phyloP scores from a whole-genome alignment of 2,113 vertebrate genomes.

The Lasiurus cinereus region DNA sequence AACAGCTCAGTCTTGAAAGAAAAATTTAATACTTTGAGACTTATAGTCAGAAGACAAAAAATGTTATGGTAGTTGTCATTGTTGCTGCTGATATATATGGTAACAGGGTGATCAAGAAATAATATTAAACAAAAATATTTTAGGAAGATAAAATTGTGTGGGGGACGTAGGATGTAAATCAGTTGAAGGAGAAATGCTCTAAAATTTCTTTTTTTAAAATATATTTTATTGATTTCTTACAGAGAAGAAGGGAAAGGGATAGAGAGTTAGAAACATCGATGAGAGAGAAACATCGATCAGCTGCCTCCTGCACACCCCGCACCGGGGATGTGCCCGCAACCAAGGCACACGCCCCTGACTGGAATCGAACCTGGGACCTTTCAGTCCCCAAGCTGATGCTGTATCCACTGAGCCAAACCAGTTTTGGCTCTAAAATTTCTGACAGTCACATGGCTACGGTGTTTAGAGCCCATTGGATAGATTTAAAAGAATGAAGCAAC shows the following conservation, averaged over 20 bases:
- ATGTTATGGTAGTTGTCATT: neutral
- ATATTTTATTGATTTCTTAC: no score
- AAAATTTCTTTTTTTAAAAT: neutral
- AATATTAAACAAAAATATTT: neutral
- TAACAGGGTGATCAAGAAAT: neutral
- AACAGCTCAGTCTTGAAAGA: neutral
- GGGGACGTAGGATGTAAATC: constrained; percentile 19
- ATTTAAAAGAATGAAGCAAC: constrained; percentile 31
- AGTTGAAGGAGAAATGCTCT: constrained; percentile 14
- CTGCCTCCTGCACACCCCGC: no score
- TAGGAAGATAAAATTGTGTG: constrained; percentile 24
- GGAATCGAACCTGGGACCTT: no score
- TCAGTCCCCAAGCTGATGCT: no score
- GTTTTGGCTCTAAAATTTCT: neutral
- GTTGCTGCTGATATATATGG: neutral
- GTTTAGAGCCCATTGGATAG: neutral
- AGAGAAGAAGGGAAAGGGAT: no score
- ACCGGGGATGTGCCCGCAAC: no score
- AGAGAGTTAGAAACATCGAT: no score
- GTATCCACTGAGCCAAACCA: no score
- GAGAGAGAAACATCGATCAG: no score
- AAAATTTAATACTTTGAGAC: neutral
- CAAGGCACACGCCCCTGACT: no score
- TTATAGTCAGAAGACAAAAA: neutral
- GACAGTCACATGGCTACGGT: neutral